Conservation (phyloP, 1,140 invertebrate genomes). For the Trichoplusia ni region DNA sequence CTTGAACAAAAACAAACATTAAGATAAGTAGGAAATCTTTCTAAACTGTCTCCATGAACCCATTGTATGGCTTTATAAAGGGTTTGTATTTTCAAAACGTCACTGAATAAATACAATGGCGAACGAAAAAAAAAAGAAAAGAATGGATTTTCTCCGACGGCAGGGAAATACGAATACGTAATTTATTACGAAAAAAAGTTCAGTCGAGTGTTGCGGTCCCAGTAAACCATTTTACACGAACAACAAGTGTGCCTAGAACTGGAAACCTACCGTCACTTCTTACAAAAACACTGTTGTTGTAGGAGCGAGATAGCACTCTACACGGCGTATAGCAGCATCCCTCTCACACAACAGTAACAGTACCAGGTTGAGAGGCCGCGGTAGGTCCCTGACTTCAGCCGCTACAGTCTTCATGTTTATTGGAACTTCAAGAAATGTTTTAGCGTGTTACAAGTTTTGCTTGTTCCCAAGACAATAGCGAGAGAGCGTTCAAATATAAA, state of each 20-base stretch:
- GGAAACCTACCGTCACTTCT: too few species aligned
- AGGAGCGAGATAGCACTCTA: too few species aligned
- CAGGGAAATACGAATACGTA: background rate
- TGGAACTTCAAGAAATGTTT: background rate
- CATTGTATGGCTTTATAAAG: background rate
- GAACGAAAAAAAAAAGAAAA: background rate
- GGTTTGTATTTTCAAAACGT: slow-evolving; percentile 12
- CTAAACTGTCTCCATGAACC: background rate
- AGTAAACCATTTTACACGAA: slow-evolving; percentile 4
- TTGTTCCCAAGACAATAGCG: background rate
- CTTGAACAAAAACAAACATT: background rate
- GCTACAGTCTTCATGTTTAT: background rate
- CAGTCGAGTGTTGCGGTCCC: background rate
- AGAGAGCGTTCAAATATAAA: too few species aligned
- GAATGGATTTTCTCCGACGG: background rate
- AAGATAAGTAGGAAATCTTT: background rate
- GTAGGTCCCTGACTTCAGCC: background rate
- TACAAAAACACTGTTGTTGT: too few species aligned
- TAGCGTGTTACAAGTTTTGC: background rate
- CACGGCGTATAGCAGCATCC: too few species aligned
- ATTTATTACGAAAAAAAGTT: background rate
- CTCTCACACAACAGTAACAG: too few species aligned
- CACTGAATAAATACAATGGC: background rate
- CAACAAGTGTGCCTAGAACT: background rate
- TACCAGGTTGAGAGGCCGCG: too few species aligned